phyloP scores from a whole-genome alignment of 1,140 invertebrate species.

The Cotesia glomerata region DNA sequence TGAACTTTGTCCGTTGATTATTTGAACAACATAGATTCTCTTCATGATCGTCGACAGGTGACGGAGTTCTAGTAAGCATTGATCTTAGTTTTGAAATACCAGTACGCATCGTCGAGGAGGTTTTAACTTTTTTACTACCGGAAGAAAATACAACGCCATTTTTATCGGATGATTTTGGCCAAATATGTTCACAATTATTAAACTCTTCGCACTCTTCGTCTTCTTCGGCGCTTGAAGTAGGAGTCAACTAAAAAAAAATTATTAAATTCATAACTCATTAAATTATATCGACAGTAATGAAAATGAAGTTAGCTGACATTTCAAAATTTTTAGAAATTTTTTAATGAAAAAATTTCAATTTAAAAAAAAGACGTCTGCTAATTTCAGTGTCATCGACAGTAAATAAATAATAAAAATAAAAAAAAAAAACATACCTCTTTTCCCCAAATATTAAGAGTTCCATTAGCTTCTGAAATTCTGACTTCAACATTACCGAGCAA shows the following conservation, averaged over 20 bases:
- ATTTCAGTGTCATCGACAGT: too few relatives aligned
- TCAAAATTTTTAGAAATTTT: too few relatives aligned
- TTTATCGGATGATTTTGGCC: conserved; percentile 40
- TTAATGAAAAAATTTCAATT: too few relatives aligned
- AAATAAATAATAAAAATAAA: neutral
- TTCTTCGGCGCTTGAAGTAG: conserved; percentile 32
- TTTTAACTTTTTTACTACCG: conserved; percentile 44
- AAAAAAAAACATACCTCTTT: conserved; percentile 47
- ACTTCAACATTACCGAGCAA: conserved; percentile 59
- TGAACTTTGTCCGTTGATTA: neutral
- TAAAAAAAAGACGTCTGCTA: too few relatives aligned
- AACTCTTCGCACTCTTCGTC: conserved; percentile 27
- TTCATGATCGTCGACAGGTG: neutral
- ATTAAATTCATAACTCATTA: neutral
- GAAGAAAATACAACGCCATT: conserved; percentile 39
- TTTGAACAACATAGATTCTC: neutral
- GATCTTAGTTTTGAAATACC: conserved; percentile 28
- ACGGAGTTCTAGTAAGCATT: conserved; percentile 12
- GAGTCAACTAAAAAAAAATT: conserved; percentile 31
- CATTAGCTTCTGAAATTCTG: conserved; percentile 58
- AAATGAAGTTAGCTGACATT: too few relatives aligned
- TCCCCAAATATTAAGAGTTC: conserved; percentile 60
- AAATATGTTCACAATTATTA: conserved; percentile 22
- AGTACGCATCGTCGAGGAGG: conserved; percentile 12
- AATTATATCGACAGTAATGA: neutral